Evolutionary conservation across 1,140 invertebrate species (phyloP), one percentile per base, ranked within the genome.

Genomic region (Pectinophora gossypiella): DNA sequence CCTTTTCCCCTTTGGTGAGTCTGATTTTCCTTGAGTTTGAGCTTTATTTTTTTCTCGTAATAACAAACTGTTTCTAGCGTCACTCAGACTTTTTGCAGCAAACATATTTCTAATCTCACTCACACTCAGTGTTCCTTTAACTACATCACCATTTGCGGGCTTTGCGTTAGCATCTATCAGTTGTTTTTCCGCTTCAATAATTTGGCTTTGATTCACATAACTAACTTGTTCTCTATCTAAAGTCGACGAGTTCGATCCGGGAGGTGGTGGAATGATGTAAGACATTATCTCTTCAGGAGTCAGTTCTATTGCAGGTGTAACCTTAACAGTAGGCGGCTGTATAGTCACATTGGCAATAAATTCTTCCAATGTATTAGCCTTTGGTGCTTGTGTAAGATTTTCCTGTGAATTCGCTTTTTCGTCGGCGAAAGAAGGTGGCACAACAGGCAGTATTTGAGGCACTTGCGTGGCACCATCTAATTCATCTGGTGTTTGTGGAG

Each of bases 281-380:
- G 93, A 92, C 84, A 93, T 92, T 36, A 95, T 93, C 82, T 95
- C 93, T 78, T 94, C 93, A 0, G 92, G 92, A 0, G 93, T 94
- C 7, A 94, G 72, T 71, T 93, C 93, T 57, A 93, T 90, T 12
- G 92, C 91, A 19, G 92, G 91, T n/a, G 90, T 91, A 3, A 91
- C 72, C 76, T 91, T 92, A 51, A 91, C 89, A n/a, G 91, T 91
- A 6, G 92, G 92, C 5, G 95, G 95, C 19, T 94, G 95, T 44
- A 97, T 91, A 16, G 93, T 93, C 20, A 96, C 92, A 62, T 92
- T 94, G 12, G 94, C 94, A 64, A 97, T 91, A 69, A 97, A 95
- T 46, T 93, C 90, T 74, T 97, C 95, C 55, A 97, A 50, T 57
- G 75, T 73, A 61, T 58, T 76, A 45, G 62, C 70, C 65, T 80